These are phyloP conservation scores for Tympanoctomys barrerae DNA, from an alignment of 2,797 vertebrate genomes.

Conservation along the genomic window DNA sequence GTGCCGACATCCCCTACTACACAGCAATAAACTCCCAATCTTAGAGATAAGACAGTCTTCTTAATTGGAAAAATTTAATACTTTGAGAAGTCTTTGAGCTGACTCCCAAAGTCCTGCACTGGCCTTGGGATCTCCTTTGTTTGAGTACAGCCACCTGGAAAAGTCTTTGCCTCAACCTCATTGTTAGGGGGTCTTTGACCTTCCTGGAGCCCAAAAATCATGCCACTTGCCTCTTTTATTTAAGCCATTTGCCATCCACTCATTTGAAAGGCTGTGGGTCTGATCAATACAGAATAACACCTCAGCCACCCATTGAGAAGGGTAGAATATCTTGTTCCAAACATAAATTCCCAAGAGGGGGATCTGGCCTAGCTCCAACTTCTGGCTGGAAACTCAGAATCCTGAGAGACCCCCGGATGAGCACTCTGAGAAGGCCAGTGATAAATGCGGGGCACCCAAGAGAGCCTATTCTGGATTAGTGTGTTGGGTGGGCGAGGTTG, in stretches of 20 bases:
- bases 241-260: not conserved
- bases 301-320: not conserved
- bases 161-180: not conserved
- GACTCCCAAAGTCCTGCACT: not conserved
- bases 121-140: not conserved
- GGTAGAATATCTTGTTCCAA: not conserved
- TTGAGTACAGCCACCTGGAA: not conserved
- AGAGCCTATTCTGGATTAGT: not conserved
- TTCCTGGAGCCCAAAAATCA: not conserved
- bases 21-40: not conserved
- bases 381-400: not conserved
- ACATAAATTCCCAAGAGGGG: not conserved
- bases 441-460: not conserved
- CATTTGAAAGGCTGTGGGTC: not conserved
- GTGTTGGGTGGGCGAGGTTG: not conserved
- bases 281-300: not conserved
- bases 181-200: not conserved
- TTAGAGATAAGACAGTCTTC: not conserved
- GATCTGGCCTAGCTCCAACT: no score
- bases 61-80: not conserved
- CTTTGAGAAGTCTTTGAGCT: not conserved
- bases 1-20: not conserved
- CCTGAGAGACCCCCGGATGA: not conserved
- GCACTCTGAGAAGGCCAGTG: rapidly evolving
- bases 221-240: not conserved